Percentiles rank a stretch among this genome's conserved stretches.
phyloP scores from a whole-genome alignment of 2,888 invertebrate genomes.

The Camponotus fellah region DNA sequence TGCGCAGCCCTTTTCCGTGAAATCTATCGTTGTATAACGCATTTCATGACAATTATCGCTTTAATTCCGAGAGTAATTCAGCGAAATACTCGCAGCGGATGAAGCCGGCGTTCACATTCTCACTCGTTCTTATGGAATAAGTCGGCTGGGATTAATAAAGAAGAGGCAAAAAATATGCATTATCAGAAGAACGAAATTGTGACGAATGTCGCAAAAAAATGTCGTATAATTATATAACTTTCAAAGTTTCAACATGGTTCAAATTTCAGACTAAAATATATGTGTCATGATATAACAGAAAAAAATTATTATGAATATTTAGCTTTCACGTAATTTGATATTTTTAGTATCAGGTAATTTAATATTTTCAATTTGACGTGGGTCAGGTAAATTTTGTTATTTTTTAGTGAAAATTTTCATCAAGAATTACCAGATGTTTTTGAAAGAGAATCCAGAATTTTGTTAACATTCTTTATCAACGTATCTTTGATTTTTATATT shows the following conservation, averaged over 20 bases:
- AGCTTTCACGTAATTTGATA: background rate
- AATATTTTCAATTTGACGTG: background rate
- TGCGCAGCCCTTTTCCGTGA: background rate
- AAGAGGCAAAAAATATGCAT: background rate
- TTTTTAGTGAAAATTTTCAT: background rate
- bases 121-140: background rate
- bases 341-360: background rate
- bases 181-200: background rate
- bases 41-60: constrained; percentile 24
- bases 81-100: background rate
- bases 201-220: constrained; percentile 11
- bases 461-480: background rate
- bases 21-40: constrained; percentile 11
- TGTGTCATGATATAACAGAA: background rate
- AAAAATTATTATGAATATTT: background rate
- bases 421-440: background rate
- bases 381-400: background rate
- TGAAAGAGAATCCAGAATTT: background rate
- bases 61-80: background rate
- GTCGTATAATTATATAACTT: too few species aligned
- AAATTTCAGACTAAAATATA: constrained; percentile 24
- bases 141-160: constrained; percentile 5
- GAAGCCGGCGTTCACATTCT: background rate
- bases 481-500: background rate
- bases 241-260: background rate